Evolutionary conservation across 2,113 vertebrate species (phyloP).

Genomic region (Paradoxurus hermaphroditus): DNA sequence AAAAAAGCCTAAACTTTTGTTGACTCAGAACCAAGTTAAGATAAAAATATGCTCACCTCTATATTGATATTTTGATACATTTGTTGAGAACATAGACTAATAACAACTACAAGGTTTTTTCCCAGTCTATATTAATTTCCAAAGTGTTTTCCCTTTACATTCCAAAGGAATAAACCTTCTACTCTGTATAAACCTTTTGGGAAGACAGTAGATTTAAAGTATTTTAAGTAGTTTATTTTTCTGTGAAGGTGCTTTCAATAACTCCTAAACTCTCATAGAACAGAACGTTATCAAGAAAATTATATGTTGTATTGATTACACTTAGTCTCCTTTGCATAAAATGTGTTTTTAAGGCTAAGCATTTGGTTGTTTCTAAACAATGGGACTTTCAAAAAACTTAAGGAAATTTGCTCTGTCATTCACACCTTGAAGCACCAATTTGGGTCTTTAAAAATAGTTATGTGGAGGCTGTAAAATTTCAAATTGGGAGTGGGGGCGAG

Average conservation of each 20-base stretch:
- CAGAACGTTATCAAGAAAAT: background rate
- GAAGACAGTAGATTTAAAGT: constrained; percentile 5
- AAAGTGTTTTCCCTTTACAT: constrained; percentile 34
- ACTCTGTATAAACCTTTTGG: constrained; percentile 27
- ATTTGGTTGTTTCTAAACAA: background rate
- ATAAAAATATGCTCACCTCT: constrained; percentile 26
- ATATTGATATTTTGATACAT: background rate
- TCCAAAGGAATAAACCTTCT: background rate
- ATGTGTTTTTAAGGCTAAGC: background rate
- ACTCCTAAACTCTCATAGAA: background rate
- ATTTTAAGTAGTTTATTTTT: constrained; percentile 5
- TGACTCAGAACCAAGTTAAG: constrained; percentile 57
- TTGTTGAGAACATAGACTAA: constrained; percentile 49
- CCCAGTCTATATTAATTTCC: constrained; percentile 57
- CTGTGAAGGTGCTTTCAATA: background rate
- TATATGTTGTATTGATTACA: background rate
- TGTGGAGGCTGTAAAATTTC: constrained; percentile 77
- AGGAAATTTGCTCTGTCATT: constrained; percentile 76
- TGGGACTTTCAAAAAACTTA: constrained; percentile 6
- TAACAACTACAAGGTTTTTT: constrained; percentile 14
- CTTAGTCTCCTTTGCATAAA: background rate
- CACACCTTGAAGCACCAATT: constrained; percentile 66
- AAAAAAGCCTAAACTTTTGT: background rate
- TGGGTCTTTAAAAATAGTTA: constrained; percentile 82
- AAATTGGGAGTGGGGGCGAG: constrained; percentile 50